These are phyloP conservation scores for Pseudomyrmex cubaensis DNA, from an alignment of 1,140 invertebrate genomes.

Conservation along the genomic window DNA sequence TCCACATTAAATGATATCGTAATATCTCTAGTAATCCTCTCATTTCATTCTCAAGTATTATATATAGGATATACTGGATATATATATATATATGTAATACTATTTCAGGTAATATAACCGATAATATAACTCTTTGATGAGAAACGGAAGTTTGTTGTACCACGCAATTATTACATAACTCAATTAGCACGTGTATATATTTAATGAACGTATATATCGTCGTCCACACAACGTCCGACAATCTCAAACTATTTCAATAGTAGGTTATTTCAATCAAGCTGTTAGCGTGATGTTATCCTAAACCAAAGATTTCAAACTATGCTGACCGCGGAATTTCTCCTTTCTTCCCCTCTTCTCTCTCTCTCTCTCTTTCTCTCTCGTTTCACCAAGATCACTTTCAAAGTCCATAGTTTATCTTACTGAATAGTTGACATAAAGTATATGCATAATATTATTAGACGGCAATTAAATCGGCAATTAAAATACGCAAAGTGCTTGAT, in stretches of 20 bases:
- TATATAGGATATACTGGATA: background rate
- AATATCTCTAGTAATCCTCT: constrained; percentile 8
- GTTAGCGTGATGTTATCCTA: background rate
- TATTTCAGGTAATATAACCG: background rate
- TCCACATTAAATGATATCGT: constrained; percentile 4
- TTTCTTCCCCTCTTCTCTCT: too few species aligned
- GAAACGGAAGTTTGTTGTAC: constrained; percentile 19
- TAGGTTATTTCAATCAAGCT: background rate
- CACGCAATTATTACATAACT: constrained; percentile 1
- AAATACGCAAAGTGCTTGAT: too few species aligned
- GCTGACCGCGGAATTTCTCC: constrained; percentile 14
- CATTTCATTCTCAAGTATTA: constrained; percentile 29
- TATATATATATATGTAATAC: constrained; percentile 2
- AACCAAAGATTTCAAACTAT: constrained; percentile 36
- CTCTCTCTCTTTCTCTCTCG: too few species aligned
- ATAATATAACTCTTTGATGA: constrained; percentile 28
- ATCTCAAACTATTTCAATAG: constrained; percentile 21
- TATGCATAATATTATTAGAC: too few species aligned
- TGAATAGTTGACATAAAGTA: too few species aligned
- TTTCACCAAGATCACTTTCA: background rate
- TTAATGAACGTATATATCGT: constrained; percentile 5
- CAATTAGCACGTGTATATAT: constrained; percentile 6
- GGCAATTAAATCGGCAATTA: too few species aligned
- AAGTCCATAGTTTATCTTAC: too few species aligned
- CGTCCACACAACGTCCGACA: background rate